Evolutionary conservation across 1,140 invertebrate genomes (phyloP), one percentile per base, ranked within the genome.

Genomic region (Aleiodes sp.): DNA sequence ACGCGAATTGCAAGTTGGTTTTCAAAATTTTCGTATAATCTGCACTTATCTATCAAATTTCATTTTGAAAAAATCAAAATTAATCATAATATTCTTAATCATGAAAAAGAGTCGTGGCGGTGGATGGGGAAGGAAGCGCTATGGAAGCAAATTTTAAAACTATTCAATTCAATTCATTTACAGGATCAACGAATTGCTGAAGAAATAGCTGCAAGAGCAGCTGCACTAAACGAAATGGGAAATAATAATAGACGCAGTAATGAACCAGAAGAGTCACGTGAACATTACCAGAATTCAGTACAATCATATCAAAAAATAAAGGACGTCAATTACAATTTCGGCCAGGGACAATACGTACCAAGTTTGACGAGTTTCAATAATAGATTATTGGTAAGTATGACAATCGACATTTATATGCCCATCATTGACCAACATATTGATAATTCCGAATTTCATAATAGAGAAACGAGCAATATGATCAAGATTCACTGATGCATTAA

Each of bases 171-270:
- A n/a, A 29, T n/a, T 52, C 1, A 24, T 52, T 16, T 1, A 1
- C 86, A 89, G 67, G 87, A 91, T 66, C 91, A 91, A 78, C 82
- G 89, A 29, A 80, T 86, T 29, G 86, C 85, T 2, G 90, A 92
- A 70, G 89, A 92, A 76, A 79, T 88, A 26, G 89, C 87, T n/a
- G 88, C 88, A 16, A 82, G 87, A 81, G 88, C 84, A 65, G 86
- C 84, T 76, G 87, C 80, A 1, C 78, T 89, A 0, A 89, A 89
- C 70, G 88, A 90, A 66, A 86, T 89, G 19, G 75, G 87, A 0
- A 82, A 85, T 41, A 83, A 84, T 3, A 80, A 86, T 67, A 81
- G 82, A 29, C 70, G 70, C 12, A 62, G 37, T 46, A 35, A 9
- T 6, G 29, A 70, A 26, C 62, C 64, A 31, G 70, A 70, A 59